Base-by-base conservation (phyloP, 1,140 invertebrate species). In the Tachypleus tridentatus region DNA sequence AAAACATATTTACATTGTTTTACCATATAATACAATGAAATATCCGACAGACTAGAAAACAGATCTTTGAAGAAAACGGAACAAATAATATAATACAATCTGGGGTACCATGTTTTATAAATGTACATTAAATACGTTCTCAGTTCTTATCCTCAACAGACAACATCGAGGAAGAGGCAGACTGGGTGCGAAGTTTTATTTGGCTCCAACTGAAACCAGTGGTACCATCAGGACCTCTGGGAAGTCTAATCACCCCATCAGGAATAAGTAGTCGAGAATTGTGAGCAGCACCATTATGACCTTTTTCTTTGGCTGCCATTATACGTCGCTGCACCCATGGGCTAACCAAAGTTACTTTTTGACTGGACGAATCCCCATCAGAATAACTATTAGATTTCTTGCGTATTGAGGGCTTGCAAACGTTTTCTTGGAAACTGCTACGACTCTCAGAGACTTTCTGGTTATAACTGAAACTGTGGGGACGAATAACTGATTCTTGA, bases 351-450 rank as follows among this genome's bases (percentile, higher is more conserved):
- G n/a, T 54, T 7, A 54, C 53, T 54, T 54, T 54, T n/a, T 8
- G 7, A 8, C n/a, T 54, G 7, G 53, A 7, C n/a, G n/a, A 54
- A n/a, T 7, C 53, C n/a, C n/a, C 7, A n/a, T 54, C 53, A 8
- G 53, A 54, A 54, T 54, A n/a, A n/a, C 53, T n/a, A n/a, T 54
- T 54, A 54, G 53, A 54, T n/a, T 7, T 54, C 53, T n/a, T 7
- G 89, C 74, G 92, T 88, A 74, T 91, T 93, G 73, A 88, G 87
- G 68, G 90, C 85, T 72, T 92, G 91, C 75, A 29, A 29, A 29
- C 90, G 88, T 63, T 90, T 84, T 11, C 93, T 86, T 77, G 94
- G 91, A 48, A 88, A 85, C 4, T 91, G 91, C 56, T 92, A 84
- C 9, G 89, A 48, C 91, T 89, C 0, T 91, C 89, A 63, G 87